Evolutionary conservation across 2,888 invertebrate genomes (phyloP).

Genomic region (Calameuta filiformis): DNA sequence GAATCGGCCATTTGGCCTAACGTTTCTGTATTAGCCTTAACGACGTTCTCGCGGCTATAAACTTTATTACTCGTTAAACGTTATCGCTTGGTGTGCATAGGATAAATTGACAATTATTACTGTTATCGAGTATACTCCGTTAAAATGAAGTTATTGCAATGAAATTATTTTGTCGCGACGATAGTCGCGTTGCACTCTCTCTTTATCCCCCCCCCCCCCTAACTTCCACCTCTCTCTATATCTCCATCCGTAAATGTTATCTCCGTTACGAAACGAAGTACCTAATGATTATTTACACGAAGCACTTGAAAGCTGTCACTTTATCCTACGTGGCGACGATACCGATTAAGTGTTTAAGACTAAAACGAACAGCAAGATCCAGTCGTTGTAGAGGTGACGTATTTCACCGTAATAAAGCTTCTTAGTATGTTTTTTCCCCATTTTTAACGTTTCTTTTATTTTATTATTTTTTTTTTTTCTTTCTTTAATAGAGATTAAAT

Average conservation of each 20-base stretch:
- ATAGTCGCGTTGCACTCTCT: background rate
- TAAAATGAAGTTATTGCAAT: slow-evolving; percentile 20
- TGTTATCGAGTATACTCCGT: slow-evolving; percentile 22
- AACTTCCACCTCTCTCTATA: background rate
- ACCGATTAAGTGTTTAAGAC: slow-evolving; percentile 30
- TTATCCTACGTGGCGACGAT: slow-evolving; percentile 44
- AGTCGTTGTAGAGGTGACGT: slow-evolving; percentile 51
- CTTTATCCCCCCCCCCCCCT: background rate
- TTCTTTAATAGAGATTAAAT: slow-evolving; percentile 7
- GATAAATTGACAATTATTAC: slow-evolving; percentile 48
- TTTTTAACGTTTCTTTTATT: background rate
- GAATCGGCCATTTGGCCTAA: slow-evolving; percentile 25
- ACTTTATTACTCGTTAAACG: slow-evolving; percentile 6
- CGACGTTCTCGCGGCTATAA: background rate
- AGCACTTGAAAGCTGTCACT: slow-evolving; percentile 49
- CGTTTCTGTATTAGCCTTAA: background rate
- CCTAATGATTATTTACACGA: slow-evolving; percentile 39
- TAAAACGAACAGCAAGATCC: slow-evolving; percentile 29
- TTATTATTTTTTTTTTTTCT: too few species aligned
- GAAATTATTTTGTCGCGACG: slow-evolving; percentile 5
- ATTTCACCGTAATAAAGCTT: background rate
- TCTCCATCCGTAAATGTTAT: background rate
- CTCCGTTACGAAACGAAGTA: background rate
- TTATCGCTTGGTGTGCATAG: slow-evolving; percentile 21
- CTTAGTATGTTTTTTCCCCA: background rate